Conservation (phyloP, 2,797 vertebrate species). For the Hozukius guyotensis region DNA sequence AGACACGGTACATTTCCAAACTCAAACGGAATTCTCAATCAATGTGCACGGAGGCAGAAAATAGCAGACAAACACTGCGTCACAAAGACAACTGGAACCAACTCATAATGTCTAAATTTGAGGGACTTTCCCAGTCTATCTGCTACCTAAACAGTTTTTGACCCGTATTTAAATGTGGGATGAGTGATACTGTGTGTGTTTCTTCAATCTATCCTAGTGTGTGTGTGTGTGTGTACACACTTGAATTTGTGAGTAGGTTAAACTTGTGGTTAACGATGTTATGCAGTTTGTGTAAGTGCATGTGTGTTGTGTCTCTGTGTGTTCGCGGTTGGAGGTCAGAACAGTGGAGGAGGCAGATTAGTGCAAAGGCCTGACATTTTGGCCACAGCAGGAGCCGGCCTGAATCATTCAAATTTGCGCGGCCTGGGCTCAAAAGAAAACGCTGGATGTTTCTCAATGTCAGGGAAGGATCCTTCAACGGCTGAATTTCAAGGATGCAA, state of each 20-base stretch:
- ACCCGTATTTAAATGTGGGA: constrained; percentile 59
- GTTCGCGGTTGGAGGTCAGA: constrained; percentile 28
- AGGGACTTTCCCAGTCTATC: constrained; percentile 79
- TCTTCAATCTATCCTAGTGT: background rate
- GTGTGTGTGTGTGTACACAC: background rate
- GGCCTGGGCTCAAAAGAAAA: background rate
- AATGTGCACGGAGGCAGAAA: constrained; percentile 38
- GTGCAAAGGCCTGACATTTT: constrained; percentile 5
- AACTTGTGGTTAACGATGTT: constrained; percentile 43
- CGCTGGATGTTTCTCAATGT: background rate
- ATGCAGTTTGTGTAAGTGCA: constrained; percentile 28
- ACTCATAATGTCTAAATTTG: constrained; percentile 41
- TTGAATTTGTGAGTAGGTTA: constrained; percentile 21
- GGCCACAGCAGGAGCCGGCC: background rate
- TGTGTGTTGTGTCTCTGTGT: constrained; percentile 3
- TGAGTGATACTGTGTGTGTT: constrained; percentile 34
- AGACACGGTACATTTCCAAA: constrained; percentile 48
- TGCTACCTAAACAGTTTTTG: constrained; percentile 78
- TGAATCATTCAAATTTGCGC: background rate
- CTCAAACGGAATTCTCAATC: constrained; percentile 43
- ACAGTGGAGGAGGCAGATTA: constrained; percentile 33
- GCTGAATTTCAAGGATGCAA: background rate
- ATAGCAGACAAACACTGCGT: constrained; percentile 48
- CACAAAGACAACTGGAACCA: constrained; percentile 51
- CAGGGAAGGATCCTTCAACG: background rate